Conservation (phyloP, 2,113 vertebrate genomes). For the Phylloscopus trochiloides region DNA sequence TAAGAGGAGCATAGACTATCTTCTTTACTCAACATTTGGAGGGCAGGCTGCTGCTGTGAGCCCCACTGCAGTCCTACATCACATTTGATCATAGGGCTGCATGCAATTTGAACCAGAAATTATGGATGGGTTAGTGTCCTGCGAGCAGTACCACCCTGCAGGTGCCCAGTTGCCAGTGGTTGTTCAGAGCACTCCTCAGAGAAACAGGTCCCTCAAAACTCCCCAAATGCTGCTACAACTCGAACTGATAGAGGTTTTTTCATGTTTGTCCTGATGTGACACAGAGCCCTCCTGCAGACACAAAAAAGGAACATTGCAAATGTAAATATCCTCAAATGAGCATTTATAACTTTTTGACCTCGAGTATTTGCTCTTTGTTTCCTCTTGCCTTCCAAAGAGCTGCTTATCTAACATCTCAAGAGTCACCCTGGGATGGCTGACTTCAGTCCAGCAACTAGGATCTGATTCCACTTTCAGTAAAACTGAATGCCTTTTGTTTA, state of each 20-base stretch:
- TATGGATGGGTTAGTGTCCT: neutral
- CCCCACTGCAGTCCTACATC: neutral
- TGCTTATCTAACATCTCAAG: conserved; percentile 50
- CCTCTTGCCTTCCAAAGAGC: conserved; percentile 5
- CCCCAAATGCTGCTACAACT: neutral
- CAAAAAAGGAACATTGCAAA: neutral
- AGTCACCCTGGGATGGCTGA: conserved; percentile 8
- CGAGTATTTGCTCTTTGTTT: conserved; percentile 29
- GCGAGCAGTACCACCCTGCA: neutral
- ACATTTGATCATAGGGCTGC: neutral
- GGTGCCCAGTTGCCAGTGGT: neutral
- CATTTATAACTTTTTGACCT: conserved; percentile 30
- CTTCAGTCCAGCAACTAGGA: neutral
- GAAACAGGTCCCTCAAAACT: neutral
- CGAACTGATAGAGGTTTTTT: neutral
- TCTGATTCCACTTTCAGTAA: conserved; percentile 16
- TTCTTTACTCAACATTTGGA: neutral
- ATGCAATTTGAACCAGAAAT: neutral
- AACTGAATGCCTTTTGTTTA: neutral
- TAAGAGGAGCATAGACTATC: neutral
- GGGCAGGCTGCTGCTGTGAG: neutral
- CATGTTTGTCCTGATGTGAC: neutral
- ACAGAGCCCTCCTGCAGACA: neutral
- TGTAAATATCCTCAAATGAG: conserved; percentile 14
- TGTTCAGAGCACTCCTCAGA: neutral